Conservation (phyloP, 2,113 vertebrate genomes). For the Numenius arquata region DNA sequence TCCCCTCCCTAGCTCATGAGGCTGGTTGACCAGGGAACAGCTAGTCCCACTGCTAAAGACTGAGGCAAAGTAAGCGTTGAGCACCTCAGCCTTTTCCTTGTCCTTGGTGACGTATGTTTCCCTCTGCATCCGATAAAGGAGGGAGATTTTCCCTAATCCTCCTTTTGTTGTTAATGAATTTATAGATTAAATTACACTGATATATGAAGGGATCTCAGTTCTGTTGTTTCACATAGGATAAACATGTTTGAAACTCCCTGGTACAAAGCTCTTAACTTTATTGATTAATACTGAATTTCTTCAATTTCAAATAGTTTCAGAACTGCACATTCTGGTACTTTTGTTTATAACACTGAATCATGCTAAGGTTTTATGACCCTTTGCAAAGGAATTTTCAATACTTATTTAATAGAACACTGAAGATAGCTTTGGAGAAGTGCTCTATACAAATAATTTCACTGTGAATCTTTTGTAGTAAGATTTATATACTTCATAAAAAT, state of each 20-base stretch:
- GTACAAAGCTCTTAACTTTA: not conserved
- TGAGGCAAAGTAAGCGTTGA: too few relatives aligned
- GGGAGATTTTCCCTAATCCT: too few relatives aligned
- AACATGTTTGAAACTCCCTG: not conserved
- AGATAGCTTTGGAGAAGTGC: not conserved
- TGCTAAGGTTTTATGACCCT: not conserved
- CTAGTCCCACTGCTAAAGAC: too few relatives aligned
- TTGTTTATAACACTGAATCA: not conserved
- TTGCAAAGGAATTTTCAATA: not conserved
- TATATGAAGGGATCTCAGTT: not conserved
- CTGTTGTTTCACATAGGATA: not conserved
- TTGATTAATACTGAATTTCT: not conserved
- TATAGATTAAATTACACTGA: not conserved
- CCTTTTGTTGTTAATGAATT: too few relatives aligned
- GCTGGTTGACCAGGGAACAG: too few relatives aligned
- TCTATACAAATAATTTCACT: not conserved
- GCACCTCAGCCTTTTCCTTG: too few relatives aligned
- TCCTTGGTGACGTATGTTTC: too few relatives aligned
- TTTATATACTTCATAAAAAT: not conserved
- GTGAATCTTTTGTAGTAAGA: not conserved
- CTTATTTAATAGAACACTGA: not conserved
- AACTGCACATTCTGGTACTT: not conserved
- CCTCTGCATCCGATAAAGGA: too few relatives aligned
- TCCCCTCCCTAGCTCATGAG: too few relatives aligned
- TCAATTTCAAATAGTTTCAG: not conserved